These are phyloP conservation scores for Lucifuga dentata DNA, from an alignment of 2,113 vertebrate genomes.

Conservation along the genomic window DNA sequence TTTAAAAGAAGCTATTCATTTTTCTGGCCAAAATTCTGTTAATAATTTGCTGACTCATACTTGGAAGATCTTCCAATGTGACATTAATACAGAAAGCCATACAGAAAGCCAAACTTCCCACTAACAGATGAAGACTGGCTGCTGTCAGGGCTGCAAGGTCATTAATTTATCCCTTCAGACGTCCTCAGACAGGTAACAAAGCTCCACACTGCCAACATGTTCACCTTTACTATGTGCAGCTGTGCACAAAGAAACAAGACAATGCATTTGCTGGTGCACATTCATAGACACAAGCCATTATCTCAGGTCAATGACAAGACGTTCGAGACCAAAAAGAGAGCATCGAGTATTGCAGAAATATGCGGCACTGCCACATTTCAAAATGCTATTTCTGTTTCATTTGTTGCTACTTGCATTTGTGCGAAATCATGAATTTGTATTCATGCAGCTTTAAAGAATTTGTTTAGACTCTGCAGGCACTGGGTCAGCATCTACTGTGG, in stretches of 20 bases:
- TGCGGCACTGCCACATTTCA: not conserved
- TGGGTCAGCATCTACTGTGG: not conserved
- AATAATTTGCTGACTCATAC: conserved; percentile 4
- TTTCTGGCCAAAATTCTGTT: not conserved
- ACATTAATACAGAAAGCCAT: conserved; percentile 18
- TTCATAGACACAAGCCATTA: conserved; percentile 11
- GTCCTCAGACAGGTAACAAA: conserved; percentile 33
- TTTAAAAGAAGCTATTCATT: not conserved
- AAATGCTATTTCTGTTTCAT: too few species aligned
- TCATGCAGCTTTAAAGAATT: not conserved
- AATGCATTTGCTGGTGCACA: not conserved
- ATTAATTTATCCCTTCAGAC: conserved; percentile 53
- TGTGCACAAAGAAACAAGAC: not conserved
- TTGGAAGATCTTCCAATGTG: not conserved
- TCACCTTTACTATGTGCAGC: conserved; percentile 12
- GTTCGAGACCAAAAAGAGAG: too few species aligned
- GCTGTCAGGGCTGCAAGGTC: conserved; percentile 46
- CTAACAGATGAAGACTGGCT: conserved; percentile 55
- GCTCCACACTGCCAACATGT: not conserved
- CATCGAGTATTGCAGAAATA: too few species aligned
- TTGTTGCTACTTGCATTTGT: too few species aligned
- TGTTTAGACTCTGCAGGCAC: not conserved
- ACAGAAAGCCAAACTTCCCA: not conserved
- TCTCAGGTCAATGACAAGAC: conserved; percentile 1
- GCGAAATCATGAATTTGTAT: too few species aligned